Evolutionary conservation across 2,113 vertebrate species (phyloP).

Genomic region (Otis tarda): DNA sequence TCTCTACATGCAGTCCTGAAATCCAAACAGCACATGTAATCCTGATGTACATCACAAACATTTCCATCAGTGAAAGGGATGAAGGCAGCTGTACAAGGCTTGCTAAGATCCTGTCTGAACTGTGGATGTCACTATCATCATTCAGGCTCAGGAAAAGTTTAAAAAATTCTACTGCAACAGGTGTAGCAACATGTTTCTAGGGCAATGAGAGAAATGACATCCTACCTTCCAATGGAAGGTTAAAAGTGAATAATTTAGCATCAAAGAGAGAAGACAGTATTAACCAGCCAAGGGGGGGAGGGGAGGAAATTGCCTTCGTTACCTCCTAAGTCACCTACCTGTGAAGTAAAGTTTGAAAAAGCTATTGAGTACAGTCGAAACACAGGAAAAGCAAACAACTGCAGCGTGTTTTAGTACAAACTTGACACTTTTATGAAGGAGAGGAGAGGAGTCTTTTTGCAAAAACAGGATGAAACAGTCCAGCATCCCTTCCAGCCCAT

Average conservation of each 20-base stretch:
- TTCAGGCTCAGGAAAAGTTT: neutral
- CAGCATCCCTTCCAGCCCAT: neutral
- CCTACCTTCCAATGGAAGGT: neutral
- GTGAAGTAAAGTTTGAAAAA: neutral
- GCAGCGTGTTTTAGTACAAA: neutral
- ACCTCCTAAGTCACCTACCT: neutral
- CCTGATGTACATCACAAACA: neutral
- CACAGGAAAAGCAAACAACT: neutral
- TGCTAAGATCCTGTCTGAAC: neutral
- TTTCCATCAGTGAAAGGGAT: neutral
- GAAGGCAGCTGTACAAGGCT: neutral
- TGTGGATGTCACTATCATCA: neutral
- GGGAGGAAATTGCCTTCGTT: neutral
- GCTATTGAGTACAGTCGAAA: neutral
- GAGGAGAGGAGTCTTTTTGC: neutral
- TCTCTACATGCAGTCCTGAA: neutral
- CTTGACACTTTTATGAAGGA: neutral
- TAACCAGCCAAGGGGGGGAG: neutral
- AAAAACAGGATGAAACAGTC: neutral
- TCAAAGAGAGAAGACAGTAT: neutral
- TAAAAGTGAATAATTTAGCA: neutral
- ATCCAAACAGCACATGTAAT: neutral
- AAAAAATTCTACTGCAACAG: neutral
- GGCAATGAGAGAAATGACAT: neutral
- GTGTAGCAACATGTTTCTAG: neutral